phyloP scores from a whole-genome alignment of 2,113 vertebrate species.

The Uria aalge region DNA sequence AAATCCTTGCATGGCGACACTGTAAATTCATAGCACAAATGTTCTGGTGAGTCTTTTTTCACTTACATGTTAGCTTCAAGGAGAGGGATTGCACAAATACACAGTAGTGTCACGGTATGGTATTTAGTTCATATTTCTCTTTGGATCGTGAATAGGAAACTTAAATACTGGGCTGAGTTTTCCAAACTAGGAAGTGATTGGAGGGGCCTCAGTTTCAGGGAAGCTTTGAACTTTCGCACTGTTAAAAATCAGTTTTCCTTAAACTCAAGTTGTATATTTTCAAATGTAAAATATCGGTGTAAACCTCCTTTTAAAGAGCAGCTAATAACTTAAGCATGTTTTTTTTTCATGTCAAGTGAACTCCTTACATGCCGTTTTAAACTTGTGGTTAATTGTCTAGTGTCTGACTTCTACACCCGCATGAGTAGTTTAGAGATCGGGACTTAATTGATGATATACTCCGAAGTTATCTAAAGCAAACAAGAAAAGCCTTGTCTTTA shows the following conservation, averaged over 20 bases:
- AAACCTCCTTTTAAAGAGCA: not conserved
- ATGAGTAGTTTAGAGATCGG: not conserved
- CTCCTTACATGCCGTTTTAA: not conserved
- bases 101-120: not conserved
- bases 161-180: not conserved
- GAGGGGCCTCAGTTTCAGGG: not conserved
- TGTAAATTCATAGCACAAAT: not conserved
- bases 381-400: not conserved
- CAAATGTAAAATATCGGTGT: not conserved
- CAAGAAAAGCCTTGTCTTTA: not conserved
- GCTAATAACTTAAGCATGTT: not conserved
- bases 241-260: not conserved
- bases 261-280: not conserved
- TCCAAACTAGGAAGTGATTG: not conserved
- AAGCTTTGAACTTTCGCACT: not conserved
- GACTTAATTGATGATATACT: not conserved
- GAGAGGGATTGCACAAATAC: not conserved
- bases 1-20: not conserved
- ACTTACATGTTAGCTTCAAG: not conserved
- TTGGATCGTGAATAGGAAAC: not conserved
- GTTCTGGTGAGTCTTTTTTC: not conserved
- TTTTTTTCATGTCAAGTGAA: not conserved
- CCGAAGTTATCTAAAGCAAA: constrained; percentile 16
- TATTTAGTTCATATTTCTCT: not conserved
- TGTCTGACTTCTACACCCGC: not conserved